These are phyloP conservation scores for Argyrosomus japonicus DNA, from an alignment of 2,113 vertebrate genomes.

Conservation along the genomic window DNA sequence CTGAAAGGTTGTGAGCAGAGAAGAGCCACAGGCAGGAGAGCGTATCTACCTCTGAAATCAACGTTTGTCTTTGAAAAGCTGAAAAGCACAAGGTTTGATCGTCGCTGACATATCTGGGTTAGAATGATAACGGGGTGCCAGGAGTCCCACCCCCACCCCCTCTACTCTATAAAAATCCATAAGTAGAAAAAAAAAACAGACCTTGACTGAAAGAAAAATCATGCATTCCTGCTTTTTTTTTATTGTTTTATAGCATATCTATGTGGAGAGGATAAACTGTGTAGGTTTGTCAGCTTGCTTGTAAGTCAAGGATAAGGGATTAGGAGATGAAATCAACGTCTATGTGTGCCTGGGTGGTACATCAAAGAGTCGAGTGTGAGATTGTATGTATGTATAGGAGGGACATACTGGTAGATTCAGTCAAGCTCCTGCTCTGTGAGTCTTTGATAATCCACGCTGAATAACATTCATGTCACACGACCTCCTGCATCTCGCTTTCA, in stretches of 20 bases:
- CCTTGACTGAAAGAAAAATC: slow-evolving; percentile 40
- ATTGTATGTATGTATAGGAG: slow-evolving; percentile 4
- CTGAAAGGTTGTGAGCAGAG: slow-evolving; percentile 35
- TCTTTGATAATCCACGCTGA: slow-evolving; percentile 59
- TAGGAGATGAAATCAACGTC: slow-evolving; percentile 68
- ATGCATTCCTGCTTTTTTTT: slow-evolving; percentile 30
- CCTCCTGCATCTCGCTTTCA: slow-evolving; percentile 45
- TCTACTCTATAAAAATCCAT: slow-evolving; percentile 58
- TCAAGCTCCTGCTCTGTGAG: slow-evolving; percentile 26
- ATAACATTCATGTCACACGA: slow-evolving; percentile 58
- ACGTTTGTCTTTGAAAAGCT: slow-evolving; percentile 70
- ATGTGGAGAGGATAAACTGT: slow-evolving; percentile 60
- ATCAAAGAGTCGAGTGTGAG: slow-evolving; percentile 46
- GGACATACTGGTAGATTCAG: slow-evolving; percentile 39
- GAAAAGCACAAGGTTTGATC: slow-evolving; percentile 71
- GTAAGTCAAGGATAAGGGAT: slow-evolving; percentile 65
- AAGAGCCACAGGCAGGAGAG: slow-evolving; percentile 42
- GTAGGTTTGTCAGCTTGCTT: slow-evolving; percentile 62
- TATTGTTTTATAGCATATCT: slow-evolving; percentile 62
- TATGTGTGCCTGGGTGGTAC: slow-evolving; percentile 42
- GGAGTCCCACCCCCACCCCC: slow-evolving; percentile 21
- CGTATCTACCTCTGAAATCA: slow-evolving; percentile 66
- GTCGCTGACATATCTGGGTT: slow-evolving; percentile 80
- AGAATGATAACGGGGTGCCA: slow-evolving; percentile 71
- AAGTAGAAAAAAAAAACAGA: slow-evolving; percentile 20